Percentiles rank a stretch among this genome's conserved stretches.
phyloP scores from a whole-genome alignment of 1,140 invertebrate species.

The Drosophila tristis region DNA sequence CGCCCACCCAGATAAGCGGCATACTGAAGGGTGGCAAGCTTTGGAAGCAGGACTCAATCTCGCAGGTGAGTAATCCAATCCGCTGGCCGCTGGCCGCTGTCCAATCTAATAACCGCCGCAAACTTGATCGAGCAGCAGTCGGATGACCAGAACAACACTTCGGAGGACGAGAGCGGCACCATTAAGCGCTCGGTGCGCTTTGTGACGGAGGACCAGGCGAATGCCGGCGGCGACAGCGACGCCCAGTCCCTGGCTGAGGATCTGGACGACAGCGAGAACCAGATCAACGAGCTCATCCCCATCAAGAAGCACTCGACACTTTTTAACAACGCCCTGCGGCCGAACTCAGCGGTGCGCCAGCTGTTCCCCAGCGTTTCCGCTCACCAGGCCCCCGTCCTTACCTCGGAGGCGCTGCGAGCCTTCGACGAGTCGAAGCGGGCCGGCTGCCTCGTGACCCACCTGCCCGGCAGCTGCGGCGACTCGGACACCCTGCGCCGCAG shows the following conservation, averaged over 20 bases:
- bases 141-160: slow-evolving; percentile 82
- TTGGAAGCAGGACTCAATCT: slow-evolving; percentile 86
- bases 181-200: slow-evolving; percentile 83
- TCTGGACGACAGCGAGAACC: slow-evolving; percentile 74
- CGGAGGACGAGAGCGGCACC: slow-evolving; percentile 72
- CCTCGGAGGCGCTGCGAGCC: slow-evolving; percentile 87
- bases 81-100: too few species aligned
- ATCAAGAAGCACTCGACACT: slow-evolving; percentile 83
- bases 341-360: slow-evolving; percentile 90
- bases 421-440: slow-evolving; percentile 88
- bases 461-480: slow-evolving; percentile 85
- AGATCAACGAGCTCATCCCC: slow-evolving; percentile 81
- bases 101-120: too few species aligned
- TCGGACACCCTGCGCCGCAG: slow-evolving; percentile 87
- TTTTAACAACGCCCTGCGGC: slow-evolving; percentile 81
- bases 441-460: slow-evolving; percentile 84
- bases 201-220: slow-evolving; percentile 66
- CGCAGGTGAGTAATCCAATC: slow-evolving; percentile 64
- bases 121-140: slow-evolving; percentile 50
- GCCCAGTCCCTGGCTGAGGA: slow-evolving; percentile 61
- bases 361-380: slow-evolving; percentile 87
- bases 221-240: slow-evolving; percentile 66
- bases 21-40: slow-evolving; percentile 88
- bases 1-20: slow-evolving; percentile 85
- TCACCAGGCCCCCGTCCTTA: slow-evolving; percentile 87